Evolutionary conservation across 2,888 invertebrate genomes (phyloP).

Genomic region (Drosophila nr. medialis): DNA sequence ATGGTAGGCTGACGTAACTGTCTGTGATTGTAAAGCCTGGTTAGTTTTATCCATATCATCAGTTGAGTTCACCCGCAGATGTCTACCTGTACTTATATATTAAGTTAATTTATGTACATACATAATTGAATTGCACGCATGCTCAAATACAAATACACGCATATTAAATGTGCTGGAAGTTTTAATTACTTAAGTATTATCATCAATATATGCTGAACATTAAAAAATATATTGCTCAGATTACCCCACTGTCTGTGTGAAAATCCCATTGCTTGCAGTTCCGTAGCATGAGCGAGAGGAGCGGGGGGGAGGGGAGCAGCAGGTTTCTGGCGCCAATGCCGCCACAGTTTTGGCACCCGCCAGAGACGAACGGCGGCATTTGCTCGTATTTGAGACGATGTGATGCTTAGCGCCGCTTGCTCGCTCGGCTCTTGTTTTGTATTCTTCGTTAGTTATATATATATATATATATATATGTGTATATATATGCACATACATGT

Average conservation of each 20-base stretch:
- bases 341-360: slow-evolving; percentile 42
- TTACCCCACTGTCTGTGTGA: not conserved
- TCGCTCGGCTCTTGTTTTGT: slow-evolving; percentile 40
- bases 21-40: not conserved
- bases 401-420: slow-evolving; percentile 56
- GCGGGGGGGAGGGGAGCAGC: slow-evolving; percentile 1
- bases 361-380: slow-evolving; percentile 35
- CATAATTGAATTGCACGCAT: slow-evolving; percentile 1
- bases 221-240: not conserved
- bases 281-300: not conserved
- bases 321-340: slow-evolving; percentile 35
- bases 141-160: not conserved
- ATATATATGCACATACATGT: slow-evolving; percentile 1
- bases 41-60: not conserved
- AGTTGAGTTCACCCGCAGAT: not conserved
- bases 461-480: slow-evolving; percentile 15
- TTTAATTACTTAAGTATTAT: not conserved
- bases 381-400: slow-evolving; percentile 38
- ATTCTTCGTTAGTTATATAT: slow-evolving; percentile 33
- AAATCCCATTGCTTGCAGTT: slow-evolving; percentile 20
- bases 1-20: not conserved
- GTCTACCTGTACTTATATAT: not conserved
- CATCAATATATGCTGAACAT: not conserved
- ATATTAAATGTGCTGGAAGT: not conserved
- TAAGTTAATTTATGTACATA: slow-evolving; percentile 1